Conservation (phyloP, 1,140 invertebrate species). For the Eriocheir sinensis region DNA sequence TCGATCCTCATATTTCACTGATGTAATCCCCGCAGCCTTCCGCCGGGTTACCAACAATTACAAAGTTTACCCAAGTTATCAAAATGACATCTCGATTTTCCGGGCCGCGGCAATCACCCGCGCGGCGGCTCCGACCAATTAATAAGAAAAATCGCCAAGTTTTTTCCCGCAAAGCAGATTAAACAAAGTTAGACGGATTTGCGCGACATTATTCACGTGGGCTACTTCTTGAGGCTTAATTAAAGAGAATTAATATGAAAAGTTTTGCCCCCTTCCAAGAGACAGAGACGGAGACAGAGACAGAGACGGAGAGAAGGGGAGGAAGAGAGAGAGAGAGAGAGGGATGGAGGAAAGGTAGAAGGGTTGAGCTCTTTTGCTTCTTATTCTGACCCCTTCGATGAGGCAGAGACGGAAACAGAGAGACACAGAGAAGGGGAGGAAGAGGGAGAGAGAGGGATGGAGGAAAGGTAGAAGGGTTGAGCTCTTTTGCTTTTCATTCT, state of each 20-base stretch:
- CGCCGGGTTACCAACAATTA: constrained; percentile 75
- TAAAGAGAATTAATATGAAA: constrained; percentile 79
- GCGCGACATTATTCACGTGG: constrained; percentile 77
- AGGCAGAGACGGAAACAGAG: constrained; percentile 19
- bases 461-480: neutral
- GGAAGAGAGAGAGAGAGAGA: constrained; percentile 48
- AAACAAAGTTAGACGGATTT: constrained; percentile 78
- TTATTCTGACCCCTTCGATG: constrained; percentile 61
- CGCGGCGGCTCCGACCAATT: constrained; percentile 64
- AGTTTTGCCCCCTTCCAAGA: constrained; percentile 63
- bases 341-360: neutral
- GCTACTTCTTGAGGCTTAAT: constrained; percentile 78
- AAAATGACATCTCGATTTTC: constrained; percentile 72
- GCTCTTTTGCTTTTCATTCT: constrained; percentile 56
- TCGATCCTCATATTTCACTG: constrained; percentile 72
- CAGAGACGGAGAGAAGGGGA: constrained; percentile 19
- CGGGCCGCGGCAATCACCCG: constrained; percentile 52
- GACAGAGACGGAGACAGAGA: constrained; percentile 35
- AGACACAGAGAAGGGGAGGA: too few species aligned
- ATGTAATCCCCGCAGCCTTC: constrained; percentile 64
- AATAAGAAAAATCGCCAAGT: constrained; percentile 78
- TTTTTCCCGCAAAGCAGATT: constrained; percentile 78
- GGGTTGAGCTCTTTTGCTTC: constrained; percentile 60
- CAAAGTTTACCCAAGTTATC: constrained; percentile 76
- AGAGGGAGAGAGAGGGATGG: neutral